Evolutionary conservation across 2,888 invertebrate species (phyloP).

Genomic region (Polylopha cassiicola): DNA sequence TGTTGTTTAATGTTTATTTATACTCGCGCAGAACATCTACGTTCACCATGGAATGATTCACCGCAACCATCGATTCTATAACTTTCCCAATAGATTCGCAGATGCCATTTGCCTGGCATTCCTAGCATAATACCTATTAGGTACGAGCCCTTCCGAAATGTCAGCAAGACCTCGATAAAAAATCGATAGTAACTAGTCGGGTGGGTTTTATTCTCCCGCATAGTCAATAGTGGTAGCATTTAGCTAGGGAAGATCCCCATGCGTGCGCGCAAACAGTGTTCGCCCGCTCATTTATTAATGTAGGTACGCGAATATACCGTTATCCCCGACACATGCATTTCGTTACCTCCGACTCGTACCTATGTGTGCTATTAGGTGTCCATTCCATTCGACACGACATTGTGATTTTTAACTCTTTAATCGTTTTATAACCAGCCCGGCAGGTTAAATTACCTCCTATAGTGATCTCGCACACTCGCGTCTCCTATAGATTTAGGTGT

Average conservation of each 20-base stretch:
- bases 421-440: constrained; percentile 35
- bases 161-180: constrained; percentile 43
- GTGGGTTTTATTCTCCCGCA: constrained; percentile 54
- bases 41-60: constrained; percentile 47
- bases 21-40: constrained; percentile 31
- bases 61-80: constrained; percentile 36
- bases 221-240: constrained; percentile 47
- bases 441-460: constrained; percentile 47
- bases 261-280: constrained; percentile 50
- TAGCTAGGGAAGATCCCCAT: constrained; percentile 48
- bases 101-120: constrained; percentile 17
- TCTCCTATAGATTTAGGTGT: constrained; percentile 38
- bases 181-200: constrained; percentile 48
- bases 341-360: constrained; percentile 35
- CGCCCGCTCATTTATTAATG: constrained; percentile 44
- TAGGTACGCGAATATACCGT: constrained; percentile 55
- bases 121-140: constrained; percentile 24
- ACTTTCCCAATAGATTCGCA: constrained; percentile 38
- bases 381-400: constrained; percentile 31
- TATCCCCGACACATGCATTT: constrained; percentile 54
- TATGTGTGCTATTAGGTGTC: constrained; percentile 41
- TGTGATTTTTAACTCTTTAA: constrained; percentile 61
- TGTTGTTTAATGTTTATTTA: constrained; percentile 58
- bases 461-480: constrained; percentile 35
- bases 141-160: constrained; percentile 41